These are phyloP conservation scores for Zygothrica quintamaculata DNA, from an alignment of 2,888 invertebrate species.

Conservation along the genomic window DNA sequence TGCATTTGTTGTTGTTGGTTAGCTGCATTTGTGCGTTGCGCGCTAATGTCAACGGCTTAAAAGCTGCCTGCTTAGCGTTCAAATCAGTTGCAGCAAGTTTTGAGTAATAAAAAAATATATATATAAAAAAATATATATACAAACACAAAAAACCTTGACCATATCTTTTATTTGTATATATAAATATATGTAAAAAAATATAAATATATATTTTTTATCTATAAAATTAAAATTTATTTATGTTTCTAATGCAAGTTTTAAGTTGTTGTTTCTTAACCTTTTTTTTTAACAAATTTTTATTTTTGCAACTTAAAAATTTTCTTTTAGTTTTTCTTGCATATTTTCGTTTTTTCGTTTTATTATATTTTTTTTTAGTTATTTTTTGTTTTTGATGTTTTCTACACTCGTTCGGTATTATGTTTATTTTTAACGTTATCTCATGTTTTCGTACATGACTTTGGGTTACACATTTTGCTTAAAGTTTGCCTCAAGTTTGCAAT, in stretches of 20 bases:
- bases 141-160: conserved; percentile 68
- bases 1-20: conserved; percentile 42
- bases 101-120: conserved; percentile 22
- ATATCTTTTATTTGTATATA: conserved; percentile 56
- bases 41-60: conserved; percentile 59
- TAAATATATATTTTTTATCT: conserved; percentile 12
- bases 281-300: neutral
- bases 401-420: conserved; percentile 15
- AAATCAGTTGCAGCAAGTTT: conserved; percentile 66
- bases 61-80: conserved; percentile 39
- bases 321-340: conserved; percentile 7
- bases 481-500: conserved; percentile 34
- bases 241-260: conserved; percentile 41
- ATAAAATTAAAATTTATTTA: conserved; percentile 27
- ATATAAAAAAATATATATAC: conserved; percentile 2
- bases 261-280: conserved; percentile 20
- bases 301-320: conserved; percentile 33
- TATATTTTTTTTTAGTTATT: conserved; percentile 8
- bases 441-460: conserved; percentile 68
- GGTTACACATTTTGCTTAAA: conserved; percentile 24
- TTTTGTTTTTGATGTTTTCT: conserved; percentile 24
- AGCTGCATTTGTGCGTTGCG: conserved; percentile 55
- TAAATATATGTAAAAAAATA: too few species aligned
- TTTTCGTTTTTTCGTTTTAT: conserved; percentile 10
- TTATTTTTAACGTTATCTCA: conserved; percentile 33